Conservation (phyloP, 2,888 invertebrate genomes). For the Chrysina gloriosa region DNA sequence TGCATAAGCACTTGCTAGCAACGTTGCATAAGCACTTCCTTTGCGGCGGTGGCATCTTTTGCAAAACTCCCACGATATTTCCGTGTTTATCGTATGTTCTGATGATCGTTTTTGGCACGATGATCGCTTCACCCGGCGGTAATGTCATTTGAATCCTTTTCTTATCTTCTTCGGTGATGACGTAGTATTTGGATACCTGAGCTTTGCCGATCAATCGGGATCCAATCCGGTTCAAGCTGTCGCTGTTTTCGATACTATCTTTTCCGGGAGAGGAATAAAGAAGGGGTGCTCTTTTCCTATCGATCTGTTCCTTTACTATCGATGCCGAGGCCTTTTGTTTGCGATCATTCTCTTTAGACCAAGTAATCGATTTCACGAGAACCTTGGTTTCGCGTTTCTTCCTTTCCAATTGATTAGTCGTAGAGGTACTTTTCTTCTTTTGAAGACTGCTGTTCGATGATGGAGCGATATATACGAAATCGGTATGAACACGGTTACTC, state of each 20-base stretch:
- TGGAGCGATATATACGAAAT: slow-evolving; percentile 9
- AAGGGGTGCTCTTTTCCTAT: not conserved
- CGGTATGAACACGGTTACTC: not conserved
- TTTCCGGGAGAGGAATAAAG: not conserved
- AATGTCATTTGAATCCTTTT: not conserved
- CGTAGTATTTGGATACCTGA: too few relatives aligned
- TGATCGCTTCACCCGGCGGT: slow-evolving; percentile 7
- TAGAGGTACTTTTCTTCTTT: not conserved
- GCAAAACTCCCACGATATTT: not conserved
- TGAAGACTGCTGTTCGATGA: not conserved
- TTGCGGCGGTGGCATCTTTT: not conserved
- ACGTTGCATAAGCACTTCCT: not conserved
- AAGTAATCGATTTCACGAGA: too few relatives aligned
- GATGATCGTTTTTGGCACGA: not conserved
- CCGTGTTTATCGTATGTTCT: not conserved
- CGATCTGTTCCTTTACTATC: not conserved
- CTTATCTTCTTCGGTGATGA: not conserved
- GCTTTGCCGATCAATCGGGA: too few relatives aligned
- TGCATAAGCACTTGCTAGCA: too few relatives aligned
- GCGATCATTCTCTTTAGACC: too few relatives aligned
- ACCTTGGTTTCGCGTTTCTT: too few relatives aligned
- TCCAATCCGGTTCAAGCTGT: too few relatives aligned
- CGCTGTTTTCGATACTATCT: too few relatives aligned
- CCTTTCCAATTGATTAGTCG: not conserved
- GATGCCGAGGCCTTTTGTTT: too few relatives aligned